A percentile compares a stretch with the other conserved stretches of the same genome.
These are phyloP conservation scores for Clarias magur DNA, from an alignment of 2,113 vertebrate genomes.

Conservation along the genomic window DNA sequence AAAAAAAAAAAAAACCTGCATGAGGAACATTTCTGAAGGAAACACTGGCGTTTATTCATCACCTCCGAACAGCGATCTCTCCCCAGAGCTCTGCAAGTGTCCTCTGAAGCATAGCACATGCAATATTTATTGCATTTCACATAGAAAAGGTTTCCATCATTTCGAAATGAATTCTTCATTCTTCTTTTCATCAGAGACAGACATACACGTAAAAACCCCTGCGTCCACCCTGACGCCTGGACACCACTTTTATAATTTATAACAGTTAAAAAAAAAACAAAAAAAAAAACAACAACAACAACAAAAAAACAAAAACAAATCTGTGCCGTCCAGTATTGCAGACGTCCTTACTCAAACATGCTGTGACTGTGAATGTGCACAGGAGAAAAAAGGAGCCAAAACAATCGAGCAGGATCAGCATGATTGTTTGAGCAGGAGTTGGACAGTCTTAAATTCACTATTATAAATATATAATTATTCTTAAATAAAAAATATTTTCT, in stretches of 20 bases:
- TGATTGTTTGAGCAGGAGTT: conserved; percentile 39
- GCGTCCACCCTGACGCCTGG: conserved; percentile 14
- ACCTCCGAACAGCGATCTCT: conserved; percentile 34
- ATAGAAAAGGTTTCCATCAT: conserved; percentile 15
- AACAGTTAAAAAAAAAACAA: not conserved
- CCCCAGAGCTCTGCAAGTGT: conserved; percentile 28
- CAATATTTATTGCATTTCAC: conserved; percentile 79
- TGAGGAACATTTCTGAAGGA: conserved; percentile 10
- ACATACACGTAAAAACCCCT: conserved; percentile 48
- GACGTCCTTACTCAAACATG: conserved; percentile 36
- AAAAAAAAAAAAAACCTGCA: conserved; percentile 11
- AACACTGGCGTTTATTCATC: conserved; percentile 28
- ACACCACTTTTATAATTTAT: conserved; percentile 17
- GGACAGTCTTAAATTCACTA: conserved; percentile 60
- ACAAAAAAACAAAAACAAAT: too few relatives aligned
- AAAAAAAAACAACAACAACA: too few relatives aligned
- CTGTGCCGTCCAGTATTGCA: conserved; percentile 47
- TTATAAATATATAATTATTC: conserved; percentile 81
- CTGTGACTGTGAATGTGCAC: conserved; percentile 27
- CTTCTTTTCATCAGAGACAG: conserved; percentile 35
- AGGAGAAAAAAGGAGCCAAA: conserved; percentile 23
- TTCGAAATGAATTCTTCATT: conserved; percentile 30
- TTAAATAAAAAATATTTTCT: conserved; percentile 73
- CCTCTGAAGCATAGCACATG: conserved; percentile 64
- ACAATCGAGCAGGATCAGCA: conserved; percentile 35